Conservation (phyloP, 2,113 vertebrate species). For the Jacana jacana region DNA sequence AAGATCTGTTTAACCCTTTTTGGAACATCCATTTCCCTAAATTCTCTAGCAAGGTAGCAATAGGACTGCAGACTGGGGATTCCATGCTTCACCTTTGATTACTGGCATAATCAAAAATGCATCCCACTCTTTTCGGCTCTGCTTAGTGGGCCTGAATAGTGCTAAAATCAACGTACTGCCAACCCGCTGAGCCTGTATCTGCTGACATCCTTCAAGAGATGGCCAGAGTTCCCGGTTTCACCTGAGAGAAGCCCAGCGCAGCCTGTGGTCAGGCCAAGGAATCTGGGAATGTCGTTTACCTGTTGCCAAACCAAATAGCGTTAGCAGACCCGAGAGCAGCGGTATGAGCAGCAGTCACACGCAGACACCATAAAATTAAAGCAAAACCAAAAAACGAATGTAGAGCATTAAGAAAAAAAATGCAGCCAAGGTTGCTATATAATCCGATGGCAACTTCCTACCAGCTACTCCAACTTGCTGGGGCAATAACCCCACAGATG, state of each 20-base stretch:
- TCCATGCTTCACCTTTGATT: background rate
- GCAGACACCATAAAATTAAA: slow-evolving; percentile 13
- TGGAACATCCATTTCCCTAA: background rate
- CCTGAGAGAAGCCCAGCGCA: background rate
- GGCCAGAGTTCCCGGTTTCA: background rate
- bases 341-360: background rate
- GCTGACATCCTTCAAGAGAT: background rate
- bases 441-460: background rate
- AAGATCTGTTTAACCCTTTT: background rate
- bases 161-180: background rate
- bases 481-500: background rate
- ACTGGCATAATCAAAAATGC: background rate
- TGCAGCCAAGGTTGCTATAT: background rate
- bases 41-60: background rate
- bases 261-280: background rate
- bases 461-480: background rate
- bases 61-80: background rate
- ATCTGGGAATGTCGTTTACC: slow-evolving; percentile 37
- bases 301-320: background rate
- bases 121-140: background rate
- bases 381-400: background rate
- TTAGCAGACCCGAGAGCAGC: background rate
- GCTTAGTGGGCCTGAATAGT: background rate
- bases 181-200: background rate
- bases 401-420: background rate